Evolutionary conservation across 2,113 vertebrate genomes (phyloP).

Genomic region (Chelonoidis abingdonii): DNA sequence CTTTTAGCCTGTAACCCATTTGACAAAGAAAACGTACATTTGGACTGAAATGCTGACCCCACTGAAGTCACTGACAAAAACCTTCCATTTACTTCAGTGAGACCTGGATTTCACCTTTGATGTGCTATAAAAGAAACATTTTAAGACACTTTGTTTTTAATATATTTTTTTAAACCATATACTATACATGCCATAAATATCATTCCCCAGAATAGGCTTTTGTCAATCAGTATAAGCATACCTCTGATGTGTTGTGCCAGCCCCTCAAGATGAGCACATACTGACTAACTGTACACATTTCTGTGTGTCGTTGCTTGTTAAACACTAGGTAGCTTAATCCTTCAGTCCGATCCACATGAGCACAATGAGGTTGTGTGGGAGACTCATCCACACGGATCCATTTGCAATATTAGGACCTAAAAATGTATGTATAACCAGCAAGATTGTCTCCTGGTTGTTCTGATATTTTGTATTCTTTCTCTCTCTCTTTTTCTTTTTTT

Average conservation of each 20-base stretch:
- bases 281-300: accelerated
- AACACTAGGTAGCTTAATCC: neutral
- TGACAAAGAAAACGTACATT: neutral
- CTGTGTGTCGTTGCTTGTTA: accelerated
- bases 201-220: neutral
- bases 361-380: neutral
- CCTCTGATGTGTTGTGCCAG: accelerated
- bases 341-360: neutral
- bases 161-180: accelerated
- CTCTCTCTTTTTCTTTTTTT: neutral
- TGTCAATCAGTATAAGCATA: neutral
- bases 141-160: neutral
- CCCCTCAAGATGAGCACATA: neutral
- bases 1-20: neutral
- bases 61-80: neutral
- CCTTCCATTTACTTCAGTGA: neutral
- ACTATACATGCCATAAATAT: neutral
- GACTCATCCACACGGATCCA: neutral
- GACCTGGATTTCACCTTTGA: neutral
- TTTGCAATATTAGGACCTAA: neutral
- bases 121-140: neutral
- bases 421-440: accelerated
- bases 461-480: neutral
- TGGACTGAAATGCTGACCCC: neutral
- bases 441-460: neutral